Percentiles rank a stretch among this genome's conserved stretches.
Conservation (phyloP, 2,113 vertebrate genomes). For the Bostrychus sinensis region DNA sequence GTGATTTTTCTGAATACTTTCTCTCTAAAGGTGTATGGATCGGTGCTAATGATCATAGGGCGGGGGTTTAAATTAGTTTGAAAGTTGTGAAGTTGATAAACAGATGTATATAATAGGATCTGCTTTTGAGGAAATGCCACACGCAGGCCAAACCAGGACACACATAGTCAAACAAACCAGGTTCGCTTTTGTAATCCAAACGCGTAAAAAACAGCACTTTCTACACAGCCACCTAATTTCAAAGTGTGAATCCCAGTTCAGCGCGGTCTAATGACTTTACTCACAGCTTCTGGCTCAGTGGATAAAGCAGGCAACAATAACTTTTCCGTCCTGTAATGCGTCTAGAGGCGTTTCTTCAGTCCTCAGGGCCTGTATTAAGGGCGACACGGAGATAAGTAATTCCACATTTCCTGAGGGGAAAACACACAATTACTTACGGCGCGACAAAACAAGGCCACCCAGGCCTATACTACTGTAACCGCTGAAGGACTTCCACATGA, state of each 20-base stretch:
- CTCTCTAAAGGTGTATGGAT: conserved; percentile 74
- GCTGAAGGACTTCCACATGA: conserved; percentile 21
- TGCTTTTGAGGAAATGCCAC: conserved; percentile 5
- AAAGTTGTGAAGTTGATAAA: conserved; percentile 13
- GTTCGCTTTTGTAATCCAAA: background rate
- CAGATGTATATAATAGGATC: too few species aligned
- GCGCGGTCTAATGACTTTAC: conserved; percentile 24
- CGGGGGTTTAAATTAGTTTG: conserved; percentile 16
- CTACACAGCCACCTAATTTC: background rate
- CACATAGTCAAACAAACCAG: conserved; percentile 5
- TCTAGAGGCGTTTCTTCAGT: background rate
- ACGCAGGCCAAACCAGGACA: background rate
- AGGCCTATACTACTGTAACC: conserved; percentile 8
- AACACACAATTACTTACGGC: conserved; percentile 38
- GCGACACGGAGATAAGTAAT: conserved; percentile 23
- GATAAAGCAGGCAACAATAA: conserved; percentile 21
- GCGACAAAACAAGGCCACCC: conserved; percentile 49
- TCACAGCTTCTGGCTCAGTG: conserved; percentile 26
- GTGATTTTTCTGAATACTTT: conserved; percentile 78
- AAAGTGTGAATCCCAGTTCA: conserved; percentile 26
- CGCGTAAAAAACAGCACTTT: background rate
- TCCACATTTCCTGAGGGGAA: conserved; percentile 34
- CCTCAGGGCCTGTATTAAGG: background rate
- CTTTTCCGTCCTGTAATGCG: conserved; percentile 17
- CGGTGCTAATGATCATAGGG: conserved; percentile 44